Percentiles rank a stretch among this genome's conserved stretches.
These are phyloP conservation scores for Cancer borealis DNA, from an alignment of 2,888 invertebrate species.

Conservation along the genomic window DNA sequence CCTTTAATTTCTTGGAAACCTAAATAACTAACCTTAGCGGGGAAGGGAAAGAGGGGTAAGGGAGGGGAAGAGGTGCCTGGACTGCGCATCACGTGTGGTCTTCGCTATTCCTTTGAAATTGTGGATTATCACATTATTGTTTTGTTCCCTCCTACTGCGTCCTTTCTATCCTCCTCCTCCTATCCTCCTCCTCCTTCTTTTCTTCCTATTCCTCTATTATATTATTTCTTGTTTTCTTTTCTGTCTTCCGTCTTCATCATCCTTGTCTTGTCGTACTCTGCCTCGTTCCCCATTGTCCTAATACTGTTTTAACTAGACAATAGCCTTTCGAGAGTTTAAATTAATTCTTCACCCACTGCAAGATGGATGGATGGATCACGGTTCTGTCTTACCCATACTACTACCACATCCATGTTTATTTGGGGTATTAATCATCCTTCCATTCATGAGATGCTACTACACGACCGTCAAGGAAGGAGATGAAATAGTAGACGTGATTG, in stretches of 20 bases:
- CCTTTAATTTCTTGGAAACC: conserved; percentile 37
- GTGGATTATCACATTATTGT: neutral
- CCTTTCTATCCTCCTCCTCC: neutral
- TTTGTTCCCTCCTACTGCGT: neutral
- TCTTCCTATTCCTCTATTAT: neutral
- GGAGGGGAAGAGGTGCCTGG: neutral
- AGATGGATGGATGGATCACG: neutral
- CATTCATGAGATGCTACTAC: too few relatives aligned
- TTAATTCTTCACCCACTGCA: neutral
- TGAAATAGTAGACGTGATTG: too few relatives aligned
- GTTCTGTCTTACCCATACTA: too few relatives aligned
- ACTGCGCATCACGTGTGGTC: neutral
- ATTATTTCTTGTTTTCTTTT: too few relatives aligned
- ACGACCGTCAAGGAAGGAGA: too few relatives aligned
- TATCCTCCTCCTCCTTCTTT: neutral
- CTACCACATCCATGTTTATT: too few relatives aligned
- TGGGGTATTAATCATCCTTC: too few relatives aligned
- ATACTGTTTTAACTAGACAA: neutral
- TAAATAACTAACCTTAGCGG: conserved; percentile 18
- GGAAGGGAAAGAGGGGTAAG: neutral
- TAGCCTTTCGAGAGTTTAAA: neutral
- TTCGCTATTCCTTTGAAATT: neutral
- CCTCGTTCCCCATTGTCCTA: neutral
- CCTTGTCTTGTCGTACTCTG: too few relatives aligned
- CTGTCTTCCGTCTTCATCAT: too few relatives aligned